Evolutionary conservation across 2,113 vertebrate species (phyloP).

Genomic region (Phalacrocorax aristotelis): DNA sequence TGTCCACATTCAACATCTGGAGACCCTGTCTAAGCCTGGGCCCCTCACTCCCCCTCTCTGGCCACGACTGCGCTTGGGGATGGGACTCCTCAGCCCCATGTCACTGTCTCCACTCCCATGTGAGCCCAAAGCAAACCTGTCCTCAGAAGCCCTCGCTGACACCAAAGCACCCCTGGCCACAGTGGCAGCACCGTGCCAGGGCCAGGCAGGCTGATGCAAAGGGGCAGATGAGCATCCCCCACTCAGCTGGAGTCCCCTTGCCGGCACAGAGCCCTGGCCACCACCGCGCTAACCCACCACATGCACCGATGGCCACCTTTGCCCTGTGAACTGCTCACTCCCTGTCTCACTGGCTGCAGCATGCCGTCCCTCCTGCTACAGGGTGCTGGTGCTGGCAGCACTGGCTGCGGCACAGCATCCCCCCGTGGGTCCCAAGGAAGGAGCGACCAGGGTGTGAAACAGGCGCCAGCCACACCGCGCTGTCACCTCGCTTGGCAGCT

Average conservation of each 20-base stretch:
- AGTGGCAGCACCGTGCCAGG: accelerated
- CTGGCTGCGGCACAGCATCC: accelerated
- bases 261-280: accelerated
- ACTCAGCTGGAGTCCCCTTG: not conserved
- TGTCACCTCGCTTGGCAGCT: not conserved
- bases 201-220: not conserved
- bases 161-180: accelerated
- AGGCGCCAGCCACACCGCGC: accelerated
- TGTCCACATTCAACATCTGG: not conserved
- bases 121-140: not conserved
- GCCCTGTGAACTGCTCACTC: accelerated
- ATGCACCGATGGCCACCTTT: accelerated
- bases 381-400: not conserved
- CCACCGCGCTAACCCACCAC: not conserved
- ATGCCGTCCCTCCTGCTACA: accelerated
- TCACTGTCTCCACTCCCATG: not conserved
- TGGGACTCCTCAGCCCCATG: accelerated
- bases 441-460: accelerated
- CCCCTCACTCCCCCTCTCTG: accelerated
- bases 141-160: not conserved
- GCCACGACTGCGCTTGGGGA: not conserved
- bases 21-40: accelerated
- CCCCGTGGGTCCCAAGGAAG: not conserved
- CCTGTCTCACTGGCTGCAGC: accelerated
- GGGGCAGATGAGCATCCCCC: not conserved